A percentile compares a stretch with the other conserved stretches of the same genome.
Conservation (phyloP, 2,797 vertebrate species). For the Loris lydekkerianus region DNA sequence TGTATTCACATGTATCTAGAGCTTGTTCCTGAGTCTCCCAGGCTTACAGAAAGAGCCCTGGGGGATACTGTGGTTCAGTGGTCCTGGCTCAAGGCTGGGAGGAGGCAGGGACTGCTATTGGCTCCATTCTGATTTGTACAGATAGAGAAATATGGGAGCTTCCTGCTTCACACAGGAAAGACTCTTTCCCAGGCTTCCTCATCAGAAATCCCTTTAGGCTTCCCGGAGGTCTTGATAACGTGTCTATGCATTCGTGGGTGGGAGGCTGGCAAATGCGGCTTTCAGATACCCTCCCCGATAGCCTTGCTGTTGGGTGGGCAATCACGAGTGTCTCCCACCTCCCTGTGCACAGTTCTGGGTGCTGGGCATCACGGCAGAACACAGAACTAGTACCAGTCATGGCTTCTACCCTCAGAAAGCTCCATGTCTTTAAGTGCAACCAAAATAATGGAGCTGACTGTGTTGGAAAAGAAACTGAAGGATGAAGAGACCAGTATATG, state of each 20-base stretch:
- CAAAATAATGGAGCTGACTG: background rate
- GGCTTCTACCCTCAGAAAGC: background rate
- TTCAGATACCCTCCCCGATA: background rate
- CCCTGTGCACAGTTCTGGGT: background rate
- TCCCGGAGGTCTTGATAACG: background rate
- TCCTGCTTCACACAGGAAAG: constrained; percentile 33
- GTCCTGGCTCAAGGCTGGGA: background rate
- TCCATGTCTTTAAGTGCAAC: background rate
- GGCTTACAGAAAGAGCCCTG: background rate
- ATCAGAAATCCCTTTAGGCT: background rate
- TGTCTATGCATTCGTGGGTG: background rate
- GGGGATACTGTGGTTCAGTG: background rate
- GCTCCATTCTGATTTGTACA: background rate
- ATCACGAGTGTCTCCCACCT: background rate
- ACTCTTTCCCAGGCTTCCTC: background rate
- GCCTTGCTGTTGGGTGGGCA: background rate
- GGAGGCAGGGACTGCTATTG: background rate
- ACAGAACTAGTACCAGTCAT: background rate
- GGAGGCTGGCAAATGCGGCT: background rate
- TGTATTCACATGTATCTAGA: background rate
- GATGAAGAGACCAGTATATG: background rate
- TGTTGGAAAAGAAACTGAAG: background rate
- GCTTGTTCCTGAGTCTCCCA: background rate
- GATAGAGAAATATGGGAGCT: background rate
- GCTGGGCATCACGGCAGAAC: background rate